These are phyloP conservation scores for Parascotia fuliginaria DNA, from an alignment of 2,888 invertebrate species.

Conservation along the genomic window DNA sequence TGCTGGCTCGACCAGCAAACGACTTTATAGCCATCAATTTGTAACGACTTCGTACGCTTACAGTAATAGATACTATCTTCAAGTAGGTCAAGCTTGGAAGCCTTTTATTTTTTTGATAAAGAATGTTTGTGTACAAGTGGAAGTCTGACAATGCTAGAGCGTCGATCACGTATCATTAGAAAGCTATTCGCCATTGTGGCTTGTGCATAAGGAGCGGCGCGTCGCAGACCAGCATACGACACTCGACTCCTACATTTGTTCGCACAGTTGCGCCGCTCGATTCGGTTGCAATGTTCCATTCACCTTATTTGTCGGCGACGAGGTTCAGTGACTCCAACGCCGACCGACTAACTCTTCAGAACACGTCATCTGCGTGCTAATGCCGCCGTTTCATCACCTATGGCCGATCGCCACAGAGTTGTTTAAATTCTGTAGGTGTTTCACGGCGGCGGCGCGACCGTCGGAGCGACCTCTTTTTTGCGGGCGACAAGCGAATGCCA, in stretches of 20 bases:
- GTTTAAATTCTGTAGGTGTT: conserved; percentile 78
- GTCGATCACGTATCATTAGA: conserved; percentile 73
- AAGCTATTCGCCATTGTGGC: conserved; percentile 66
- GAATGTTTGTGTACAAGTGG: conserved; percentile 35
- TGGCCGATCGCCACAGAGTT: conserved; percentile 62
- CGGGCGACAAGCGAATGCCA: conserved; percentile 56
- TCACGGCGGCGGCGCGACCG: conserved; percentile 50
- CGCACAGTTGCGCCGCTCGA: conserved; percentile 60
- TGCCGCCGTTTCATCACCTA: conserved; percentile 73
- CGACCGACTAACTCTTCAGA: conserved; percentile 73
- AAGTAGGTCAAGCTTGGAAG: conserved; percentile 31
- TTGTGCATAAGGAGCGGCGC: conserved; percentile 65
- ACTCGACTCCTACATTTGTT: conserved; percentile 58
- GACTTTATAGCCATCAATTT: neutral
- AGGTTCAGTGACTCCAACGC: conserved; percentile 81
- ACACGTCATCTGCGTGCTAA: conserved; percentile 80
- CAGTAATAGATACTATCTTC: conserved; percentile 14
- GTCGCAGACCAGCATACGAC: conserved; percentile 49
- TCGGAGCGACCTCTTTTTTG: conserved; percentile 76
- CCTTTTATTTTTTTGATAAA: conserved; percentile 35
- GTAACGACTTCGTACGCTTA: conserved; percentile 14
- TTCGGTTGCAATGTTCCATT: conserved; percentile 83
- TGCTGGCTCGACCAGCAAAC: neutral
- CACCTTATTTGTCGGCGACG: conserved; percentile 79
- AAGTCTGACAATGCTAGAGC: conserved; percentile 35